Base-by-base conservation (phyloP, 2,113 vertebrate genomes). In the Vicugna pacos region DNA sequence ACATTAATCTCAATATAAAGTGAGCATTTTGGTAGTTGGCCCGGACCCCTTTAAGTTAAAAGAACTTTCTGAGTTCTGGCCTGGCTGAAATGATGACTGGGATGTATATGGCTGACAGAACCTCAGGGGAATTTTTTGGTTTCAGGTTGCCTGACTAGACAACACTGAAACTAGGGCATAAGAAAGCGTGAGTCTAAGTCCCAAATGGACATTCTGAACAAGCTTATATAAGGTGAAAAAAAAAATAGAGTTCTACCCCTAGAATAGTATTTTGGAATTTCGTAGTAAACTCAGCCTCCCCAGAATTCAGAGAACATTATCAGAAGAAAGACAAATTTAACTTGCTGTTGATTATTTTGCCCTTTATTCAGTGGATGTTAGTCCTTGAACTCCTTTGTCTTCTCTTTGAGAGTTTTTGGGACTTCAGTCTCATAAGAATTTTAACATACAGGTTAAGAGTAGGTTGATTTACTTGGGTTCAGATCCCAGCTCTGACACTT, bases 381-480 rank as follows among this genome's bases (percentile, higher is more conserved):
- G 30, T 58, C 48, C 67, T 77, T 86, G 60, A 76, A 26, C 7
- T 8, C 5, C 76, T 84, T 32, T 52, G 0, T 79, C 38, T 86
- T 80, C 75, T 79, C 62, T 58, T 30, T 30, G 30, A 72, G 60
- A 83, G 75, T 46, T 82, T 64, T 85, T 72, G 15, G 42, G 90
- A 95, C n/a, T 86, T 95, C 24, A 69, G 1, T 30, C 73, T 87
- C 70, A 84, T 16, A 93, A 80, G 64, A 91, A 76, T 91, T 84
- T 89, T 70, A 48, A 62, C 52, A 35, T 73, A 56, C 24, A 62
- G n/a, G 26, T 89, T 88, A 42, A 65, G 20, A 89, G 72, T 88
- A 76, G 42, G 3, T 60, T 58, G 85, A 19, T 81, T 73, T 67
- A 42, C 30, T 54, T 86, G 76, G 50, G 28, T 88, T 77, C 64